phyloP scores from a whole-genome alignment of 1,140 invertebrate species.

The Drosophila lini region DNA sequence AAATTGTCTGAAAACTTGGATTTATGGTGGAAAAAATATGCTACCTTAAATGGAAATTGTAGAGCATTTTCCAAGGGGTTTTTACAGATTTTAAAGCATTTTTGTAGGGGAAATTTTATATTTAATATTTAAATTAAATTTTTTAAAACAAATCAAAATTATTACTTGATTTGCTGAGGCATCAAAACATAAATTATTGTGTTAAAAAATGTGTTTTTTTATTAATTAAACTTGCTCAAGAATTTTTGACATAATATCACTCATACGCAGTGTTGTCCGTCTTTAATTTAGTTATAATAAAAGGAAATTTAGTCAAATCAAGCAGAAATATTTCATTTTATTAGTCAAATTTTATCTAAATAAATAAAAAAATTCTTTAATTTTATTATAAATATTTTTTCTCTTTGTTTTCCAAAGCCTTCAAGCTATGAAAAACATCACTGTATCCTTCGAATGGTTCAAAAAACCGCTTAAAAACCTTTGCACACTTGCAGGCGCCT shows the following conservation, averaged over 20 bases:
- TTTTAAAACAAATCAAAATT: rapidly evolving
- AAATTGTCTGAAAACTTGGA: slow-evolving; percentile 29
- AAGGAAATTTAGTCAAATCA: background rate
- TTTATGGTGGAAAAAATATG: slow-evolving; percentile 13
- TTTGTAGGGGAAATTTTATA: rapidly evolving
- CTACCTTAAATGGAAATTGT: background rate
- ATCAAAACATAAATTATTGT: too few species aligned
- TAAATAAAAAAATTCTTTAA: background rate
- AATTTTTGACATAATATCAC: background rate
- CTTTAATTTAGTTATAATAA: too few species aligned
- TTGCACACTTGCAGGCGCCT: slow-evolving; percentile 45
- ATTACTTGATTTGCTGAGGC: too few species aligned
- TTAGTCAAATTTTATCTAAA: background rate
- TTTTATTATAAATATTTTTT: rapidly evolving
- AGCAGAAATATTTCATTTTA: background rate
- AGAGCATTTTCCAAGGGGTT: background rate
- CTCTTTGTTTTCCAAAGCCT: background rate
- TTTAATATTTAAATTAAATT: background rate
- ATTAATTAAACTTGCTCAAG: too few species aligned
- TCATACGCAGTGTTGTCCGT: background rate
- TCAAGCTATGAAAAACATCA: slow-evolving; percentile 10
- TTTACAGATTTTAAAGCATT: background rate
- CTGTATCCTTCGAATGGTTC: slow-evolving; percentile 9
- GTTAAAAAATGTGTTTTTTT: too few species aligned
- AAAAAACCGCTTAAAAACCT: slow-evolving; percentile 44